Evolutionary conservation across 2,797 vertebrate species (phyloP), one percentile per base, ranked within the genome.

Genomic region (Delichon dasypus): DNA sequence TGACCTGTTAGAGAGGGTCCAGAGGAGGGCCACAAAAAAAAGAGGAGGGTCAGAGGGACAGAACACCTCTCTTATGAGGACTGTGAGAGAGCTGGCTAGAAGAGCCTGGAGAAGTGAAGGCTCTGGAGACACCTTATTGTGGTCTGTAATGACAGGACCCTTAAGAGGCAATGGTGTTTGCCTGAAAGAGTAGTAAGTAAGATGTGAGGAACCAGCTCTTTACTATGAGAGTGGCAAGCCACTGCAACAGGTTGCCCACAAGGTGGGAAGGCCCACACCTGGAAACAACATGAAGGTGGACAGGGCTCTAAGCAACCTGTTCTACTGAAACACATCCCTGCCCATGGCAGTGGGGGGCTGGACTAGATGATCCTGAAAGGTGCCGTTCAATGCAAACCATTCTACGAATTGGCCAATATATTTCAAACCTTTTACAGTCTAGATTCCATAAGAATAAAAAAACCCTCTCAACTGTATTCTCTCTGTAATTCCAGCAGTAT

Each of bases 321-420:
- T 38, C 40, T 32, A 34, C 29, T 36, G 21, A 5, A 64, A 75
- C 13, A 40, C 11, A 6, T 11, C 20, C 32, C 22, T 68, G 47
- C 11, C 20, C 13, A 47, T 0, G 4, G 60, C 23, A 74, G 15
- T 18, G 14, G 8, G 2, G 10, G 13, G 5, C 0, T 64, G 34
- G 29, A 67, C 19, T 21, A 70, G 13, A 38, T 29, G 5, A 42
- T 20, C 11, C 55, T 71, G 40, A 66, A 72, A 58, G 12, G 18
- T 47, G 5, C 8, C 10, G 55, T 70, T 27, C 38, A 89, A 70
- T 7, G 3, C 9, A 88, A 88, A 61, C 5, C 26, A 82, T 71
- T 68, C 32, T 34, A 30, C 3, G 1, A 61, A 36, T 66, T 65
- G 20, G 10, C 5, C 47, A 85, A 32, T 30, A 17, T 9, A 72